phyloP scores from a whole-genome alignment of 1,140 invertebrate species.

The Lutraria rhynchaena region DNA sequence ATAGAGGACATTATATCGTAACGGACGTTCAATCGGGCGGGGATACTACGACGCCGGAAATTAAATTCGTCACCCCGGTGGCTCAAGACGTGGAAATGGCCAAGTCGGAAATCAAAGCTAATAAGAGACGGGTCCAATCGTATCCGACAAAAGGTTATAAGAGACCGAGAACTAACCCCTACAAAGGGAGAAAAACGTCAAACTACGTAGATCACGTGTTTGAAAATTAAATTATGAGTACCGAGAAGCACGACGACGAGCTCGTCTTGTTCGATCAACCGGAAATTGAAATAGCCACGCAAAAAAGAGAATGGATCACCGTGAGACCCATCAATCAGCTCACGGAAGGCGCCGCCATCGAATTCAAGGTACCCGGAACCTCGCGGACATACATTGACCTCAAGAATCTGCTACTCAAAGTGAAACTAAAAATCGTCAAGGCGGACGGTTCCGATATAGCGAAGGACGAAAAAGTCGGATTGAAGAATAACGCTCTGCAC shows the following conservation, averaged over 20 bases:
- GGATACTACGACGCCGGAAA: not conserved
- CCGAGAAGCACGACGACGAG: conserved; percentile 14
- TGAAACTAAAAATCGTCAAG: conserved; percentile 25
- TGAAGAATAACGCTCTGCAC: conserved; percentile 30
- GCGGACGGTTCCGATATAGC: conserved; percentile 1
- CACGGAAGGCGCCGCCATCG: conserved; percentile 23
- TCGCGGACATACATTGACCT: conserved; percentile 20
- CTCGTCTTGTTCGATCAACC: conserved; percentile 20
- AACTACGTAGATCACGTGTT: not conserved
- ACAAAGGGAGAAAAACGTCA: not conserved
- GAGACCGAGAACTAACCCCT: not conserved
- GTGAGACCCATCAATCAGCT: conserved; percentile 36
- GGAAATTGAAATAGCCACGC: not conserved
- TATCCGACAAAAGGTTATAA: conserved; percentile 4
- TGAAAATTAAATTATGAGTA: not conserved
- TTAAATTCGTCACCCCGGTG: conserved; percentile 22
- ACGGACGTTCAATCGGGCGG: not conserved
- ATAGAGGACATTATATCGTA: conserved; percentile 10
- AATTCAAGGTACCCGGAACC: conserved; percentile 26
- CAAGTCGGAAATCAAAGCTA: conserved; percentile 24
- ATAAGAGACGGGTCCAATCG: not conserved
- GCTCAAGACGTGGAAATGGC: conserved; percentile 18
- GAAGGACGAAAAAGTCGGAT: not conserved
- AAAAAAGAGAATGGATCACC: conserved; percentile 18
- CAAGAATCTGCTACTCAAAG: not conserved